A percentile compares a stretch with the other conserved stretches of the same genome.
Evolutionary conservation across 2,888 invertebrate genomes (phyloP).

Genomic region (Choristoneura rosaceana): DNA sequence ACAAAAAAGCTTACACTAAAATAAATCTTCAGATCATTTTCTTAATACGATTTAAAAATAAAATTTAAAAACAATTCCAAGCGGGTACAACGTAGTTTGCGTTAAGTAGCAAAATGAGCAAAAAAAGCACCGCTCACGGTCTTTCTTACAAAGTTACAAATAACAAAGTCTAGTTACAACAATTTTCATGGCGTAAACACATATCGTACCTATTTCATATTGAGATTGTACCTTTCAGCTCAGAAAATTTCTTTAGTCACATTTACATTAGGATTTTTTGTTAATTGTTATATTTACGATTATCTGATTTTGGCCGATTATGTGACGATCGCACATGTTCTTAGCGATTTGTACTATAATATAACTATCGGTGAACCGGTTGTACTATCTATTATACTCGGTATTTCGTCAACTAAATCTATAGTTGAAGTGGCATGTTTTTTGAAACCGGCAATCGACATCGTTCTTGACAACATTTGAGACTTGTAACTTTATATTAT

Average conservation of each 20-base stretch:
- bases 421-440: background rate
- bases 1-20: conserved; percentile 38
- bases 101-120: conserved; percentile 8
- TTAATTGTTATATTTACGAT: background rate
- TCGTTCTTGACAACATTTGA: background rate
- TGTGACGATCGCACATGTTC: too few relatives aligned
- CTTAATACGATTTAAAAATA: conserved; percentile 23
- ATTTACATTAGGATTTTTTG: background rate
- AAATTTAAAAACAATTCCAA: conserved; percentile 36
- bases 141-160: background rate
- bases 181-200: background rate
- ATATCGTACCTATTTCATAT: background rate
- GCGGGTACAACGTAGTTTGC: conserved; percentile 33
- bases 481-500: conserved; percentile 2
- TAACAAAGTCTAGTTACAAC: background rate
- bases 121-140: conserved; percentile 2
- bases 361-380: too few relatives aligned
- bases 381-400: background rate
- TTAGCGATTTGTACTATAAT: too few relatives aligned
- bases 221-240: background rate
- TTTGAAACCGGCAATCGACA: background rate
- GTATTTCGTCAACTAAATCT: background rate
- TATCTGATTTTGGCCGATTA: background rate
- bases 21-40: conserved; percentile 58
- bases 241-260: background rate